Base-by-base conservation (phyloP, 2,888 invertebrate species). In the Salpingus planirostris region DNA sequence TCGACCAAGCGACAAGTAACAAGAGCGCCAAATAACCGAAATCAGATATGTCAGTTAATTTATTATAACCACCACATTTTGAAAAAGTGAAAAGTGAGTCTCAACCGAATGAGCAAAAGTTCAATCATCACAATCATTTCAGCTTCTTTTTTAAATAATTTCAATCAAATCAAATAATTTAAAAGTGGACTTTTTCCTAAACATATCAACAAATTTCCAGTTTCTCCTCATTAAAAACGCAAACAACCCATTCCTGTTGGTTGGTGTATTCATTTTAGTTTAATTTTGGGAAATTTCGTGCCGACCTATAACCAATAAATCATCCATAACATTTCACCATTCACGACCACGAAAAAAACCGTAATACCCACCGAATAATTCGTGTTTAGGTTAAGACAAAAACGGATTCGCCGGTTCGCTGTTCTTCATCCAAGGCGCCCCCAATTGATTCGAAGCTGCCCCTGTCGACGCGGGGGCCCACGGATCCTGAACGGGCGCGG, bases 341-440 rank as follows among this genome's bases (percentile, higher is more conserved):
- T n/a, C n/a, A n/a, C n/a, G n/a, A n/a, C n/a, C n/a, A n/a, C n/a
- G n/a, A n/a, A n/a, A n/a, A n/a, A n/a, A n/a, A n/a, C n/a, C n/a
- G n/a, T n/a, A n/a, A n/a, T n/a, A n/a, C n/a, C n/a, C n/a, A n/a
- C n/a, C n/a, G n/a, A n/a, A n/a, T n/a, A n/a, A n/a, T n/a, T n/a
- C n/a, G n/a, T n/a, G n/a, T n/a, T n/a, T 13, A n/a, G 28, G 18
- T 64, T 77, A 78, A 66, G 78, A 78, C 47, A 78, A 71, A 66
- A 78, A 78, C 14, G 78, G 78, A 61, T 78, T 78, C 40, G 76
- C 76, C 18, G 64, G 49, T 33, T 53, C 52, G 31, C 46, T 8
- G 31, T 39, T 46, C 34, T 62, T 62, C 56, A 56, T 56, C 65
- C 65, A 66, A 4, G 64, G 58, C 11, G 62, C 47, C 8, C 33